These are phyloP conservation scores for Cataglyphis hispanica DNA, from an alignment of 1,140 invertebrate species.

Conservation along the genomic window DNA sequence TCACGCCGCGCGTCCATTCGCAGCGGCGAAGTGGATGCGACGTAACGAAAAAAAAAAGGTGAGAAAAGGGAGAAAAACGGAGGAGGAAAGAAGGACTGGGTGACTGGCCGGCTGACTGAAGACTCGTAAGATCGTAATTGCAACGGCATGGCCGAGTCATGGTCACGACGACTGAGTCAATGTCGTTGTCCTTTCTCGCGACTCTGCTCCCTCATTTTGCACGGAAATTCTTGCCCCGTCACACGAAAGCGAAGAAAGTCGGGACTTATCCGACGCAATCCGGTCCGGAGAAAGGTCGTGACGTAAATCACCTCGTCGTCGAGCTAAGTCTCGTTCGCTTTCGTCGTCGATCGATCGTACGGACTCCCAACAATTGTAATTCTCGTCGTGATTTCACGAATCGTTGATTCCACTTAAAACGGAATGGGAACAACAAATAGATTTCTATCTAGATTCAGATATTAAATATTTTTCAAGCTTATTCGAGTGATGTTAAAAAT, in stretches of 20 bases:
- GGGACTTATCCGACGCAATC: slow-evolving; percentile 30
- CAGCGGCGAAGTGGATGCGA: slow-evolving; percentile 27
- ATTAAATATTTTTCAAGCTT: not conserved
- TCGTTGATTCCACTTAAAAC: not conserved
- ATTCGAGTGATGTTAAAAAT: not conserved
- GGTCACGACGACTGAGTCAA: slow-evolving; percentile 67
- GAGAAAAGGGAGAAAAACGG: slow-evolving; percentile 31
- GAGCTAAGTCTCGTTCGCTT: slow-evolving; percentile 50
- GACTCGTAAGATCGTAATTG: slow-evolving; percentile 71
- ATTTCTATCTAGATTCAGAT: not conserved
- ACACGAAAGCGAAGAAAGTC: slow-evolving; percentile 50
- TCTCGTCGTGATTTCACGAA: not conserved
- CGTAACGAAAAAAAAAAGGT: not conserved
- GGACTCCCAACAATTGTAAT: not conserved
- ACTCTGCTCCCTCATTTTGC: slow-evolving; percentile 46
- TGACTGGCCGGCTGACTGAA: slow-evolving; percentile 58
- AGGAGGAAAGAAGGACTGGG: slow-evolving; percentile 35
- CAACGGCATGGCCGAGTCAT: slow-evolving; percentile 68
- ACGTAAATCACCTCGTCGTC: slow-evolving; percentile 40
- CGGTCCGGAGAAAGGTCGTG: slow-evolving; percentile 46
- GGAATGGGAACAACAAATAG: not conserved
- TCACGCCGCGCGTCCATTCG: slow-evolving; percentile 56
- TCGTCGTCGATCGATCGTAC: slow-evolving; percentile 47
- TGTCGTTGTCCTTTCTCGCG: slow-evolving; percentile 64
- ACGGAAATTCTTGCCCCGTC: slow-evolving; percentile 18